Evolutionary conservation across 2,797 vertebrate genomes (phyloP), one percentile per base, ranked within the genome.

Genomic region (Thunnus albacares): DNA sequence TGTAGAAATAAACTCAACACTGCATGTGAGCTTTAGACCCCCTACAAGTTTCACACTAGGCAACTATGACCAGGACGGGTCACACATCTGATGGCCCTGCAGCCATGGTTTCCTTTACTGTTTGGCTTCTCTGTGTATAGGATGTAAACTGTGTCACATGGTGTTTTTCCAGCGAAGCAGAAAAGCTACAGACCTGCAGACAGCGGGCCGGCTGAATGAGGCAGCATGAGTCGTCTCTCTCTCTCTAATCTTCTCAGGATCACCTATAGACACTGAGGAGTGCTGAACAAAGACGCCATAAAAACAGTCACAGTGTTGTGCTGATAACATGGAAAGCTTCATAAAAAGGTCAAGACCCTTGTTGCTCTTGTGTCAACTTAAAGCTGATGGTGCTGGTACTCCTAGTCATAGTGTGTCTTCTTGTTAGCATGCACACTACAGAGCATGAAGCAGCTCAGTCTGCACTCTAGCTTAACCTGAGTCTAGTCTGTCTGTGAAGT

Each of bases 201-300:
- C 71, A 22, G 9, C 12, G 0, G 79, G 73, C 8, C 30, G 20
- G 38, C 12, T 60, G 79, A 92, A 93, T 24, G 87, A 85, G 5
- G 53, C 55, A 20, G 56, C 14, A 1, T 92, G 57, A 20, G 80
- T 92, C 0, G 87, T 93, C 77, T 82, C 13, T 56, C 22, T 88
- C 56, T 92, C 80, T 7, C 49, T 15, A 47, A 60, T 83, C 84
- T 84, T 91, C 49, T 51, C 33, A 41, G 71, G 80, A 82, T 93
- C 82, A 63, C 92, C 88, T 53, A 93, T 80, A 12, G 26, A n/a
- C 56, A 92, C 65, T 1, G 73, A 85, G 18, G 24, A 70, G 41
- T 72, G 82, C 87, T 91, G 70, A 49, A 55, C 13, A 72, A 33
- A 71, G 49, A 74, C 57, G 56, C 38, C 17, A 52, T 53, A 38